Conservation (phyloP, 2,888 invertebrate species). For the Pammene aurita region DNA sequence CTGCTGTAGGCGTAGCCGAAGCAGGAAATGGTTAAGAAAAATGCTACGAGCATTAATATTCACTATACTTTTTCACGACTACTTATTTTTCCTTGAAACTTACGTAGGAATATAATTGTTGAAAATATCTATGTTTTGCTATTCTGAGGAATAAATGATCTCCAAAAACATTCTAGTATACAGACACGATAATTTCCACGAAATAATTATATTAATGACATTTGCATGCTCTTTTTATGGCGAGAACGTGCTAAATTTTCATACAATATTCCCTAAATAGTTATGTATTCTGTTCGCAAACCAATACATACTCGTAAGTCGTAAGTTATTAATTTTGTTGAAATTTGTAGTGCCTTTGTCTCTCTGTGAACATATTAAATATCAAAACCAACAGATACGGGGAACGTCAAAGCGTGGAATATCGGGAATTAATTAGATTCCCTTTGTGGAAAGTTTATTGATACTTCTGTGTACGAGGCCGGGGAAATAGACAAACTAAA, state of each 20-base stretch:
- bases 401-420: slow-evolving; percentile 12
- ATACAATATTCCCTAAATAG: too few relatives aligned
- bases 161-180: not conserved
- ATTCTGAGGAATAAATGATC: not conserved
- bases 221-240: not conserved
- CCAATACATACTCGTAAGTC: not conserved
- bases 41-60: too few relatives aligned
- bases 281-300: too few relatives aligned
- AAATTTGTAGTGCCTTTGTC: slow-evolving; percentile 8
- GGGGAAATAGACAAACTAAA: not conserved
- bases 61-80: too few relatives aligned
- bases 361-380: slow-evolving; percentile 16
- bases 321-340: slow-evolving; percentile 8
- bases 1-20: too few relatives aligned
- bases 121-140: too few relatives aligned
- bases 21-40: too few relatives aligned
- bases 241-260: not conserved
- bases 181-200: not conserved
- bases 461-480: slow-evolving; percentile 1
- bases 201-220: not conserved
- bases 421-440: slow-evolving; percentile 8
- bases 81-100: too few relatives aligned
- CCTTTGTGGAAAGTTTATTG: slow-evolving; percentile 9
- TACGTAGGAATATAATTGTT: too few relatives aligned
- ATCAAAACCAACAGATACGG: slow-evolving; percentile 12